These are phyloP conservation scores for Ictalurus punctatus DNA, from an alignment of 2,113 vertebrate genomes.

Conservation along the genomic window DNA sequence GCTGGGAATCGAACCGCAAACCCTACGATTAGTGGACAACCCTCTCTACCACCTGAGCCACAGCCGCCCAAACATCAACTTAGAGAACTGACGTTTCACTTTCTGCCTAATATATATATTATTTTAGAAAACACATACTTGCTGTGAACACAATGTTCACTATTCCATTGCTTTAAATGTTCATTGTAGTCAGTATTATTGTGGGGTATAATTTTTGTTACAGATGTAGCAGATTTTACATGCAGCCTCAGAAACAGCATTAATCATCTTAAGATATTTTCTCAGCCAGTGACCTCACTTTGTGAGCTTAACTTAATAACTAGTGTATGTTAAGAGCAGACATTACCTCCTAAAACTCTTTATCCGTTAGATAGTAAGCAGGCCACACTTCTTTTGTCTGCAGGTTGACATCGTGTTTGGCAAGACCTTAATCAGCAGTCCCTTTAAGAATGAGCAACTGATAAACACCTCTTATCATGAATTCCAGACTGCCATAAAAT, in stretches of 20 bases:
- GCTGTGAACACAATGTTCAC: not conserved
- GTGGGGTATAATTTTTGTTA: not conserved
- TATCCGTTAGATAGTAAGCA: slow-evolving; percentile 20
- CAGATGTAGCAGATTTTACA: not conserved
- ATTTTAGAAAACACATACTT: not conserved
- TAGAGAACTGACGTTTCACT: too few species aligned
- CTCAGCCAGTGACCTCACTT: slow-evolving; percentile 50
- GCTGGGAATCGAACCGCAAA: too few species aligned
- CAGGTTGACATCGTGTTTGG: not conserved
- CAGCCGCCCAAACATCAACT: too few species aligned
- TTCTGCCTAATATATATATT: too few species aligned
- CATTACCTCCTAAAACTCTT: not conserved
- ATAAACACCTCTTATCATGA: not conserved
- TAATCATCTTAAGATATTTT: slow-evolving; percentile 35
- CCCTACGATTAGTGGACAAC: too few species aligned
- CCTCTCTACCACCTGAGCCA: too few species aligned
- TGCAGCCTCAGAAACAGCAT: not conserved
- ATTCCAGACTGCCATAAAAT: not conserved
- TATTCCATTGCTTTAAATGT: not conserved
- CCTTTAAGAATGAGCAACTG: not conserved
- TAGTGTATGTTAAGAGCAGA: slow-evolving; percentile 39
- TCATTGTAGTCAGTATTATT: not conserved
- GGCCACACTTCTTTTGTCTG: not conserved
- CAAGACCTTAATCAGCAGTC: not conserved
- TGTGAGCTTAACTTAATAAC: slow-evolving; percentile 36